Base-by-base conservation (phyloP, 2,113 vertebrate species). In the Romanogobio albipinnatus region DNA sequence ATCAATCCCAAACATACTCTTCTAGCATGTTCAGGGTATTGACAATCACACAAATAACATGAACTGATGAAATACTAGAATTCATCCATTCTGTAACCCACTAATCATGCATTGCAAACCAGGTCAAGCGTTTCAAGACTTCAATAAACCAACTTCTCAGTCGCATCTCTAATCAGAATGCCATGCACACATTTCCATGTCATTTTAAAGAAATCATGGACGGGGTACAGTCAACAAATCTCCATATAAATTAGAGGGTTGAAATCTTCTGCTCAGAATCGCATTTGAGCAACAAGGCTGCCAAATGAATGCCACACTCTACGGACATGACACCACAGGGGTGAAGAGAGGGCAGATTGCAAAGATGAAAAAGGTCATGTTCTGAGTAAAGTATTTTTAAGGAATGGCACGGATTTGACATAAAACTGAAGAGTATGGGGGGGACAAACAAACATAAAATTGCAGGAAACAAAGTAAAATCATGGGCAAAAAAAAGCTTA, bases 321-420 rank as follows among this genome's bases (percentile, higher is more conserved):
- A 68, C 36, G 26, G 49, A 36, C 29, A 56, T 56, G 47, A 70
- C 66, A 70, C 66, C 36, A 9, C 6, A 24, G 33, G 39, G 9
- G n/a, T 17, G 22, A 51, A 24, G 24, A 66, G 36, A 53, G 49
- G 75, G 53, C 26, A 11, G 29, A 75, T 17, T 62, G 11, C 10
- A 43, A n/a, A 45, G 26, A 62, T 64, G 36, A 39, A 70, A 39
- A 22, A 33, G 26, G 7, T 61, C 13, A 26, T 10, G 56, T 17
- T 61, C 66, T 0, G 47, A 36, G 33, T 13, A 7, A 82, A 81
- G 61, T 85, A 58, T 66, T 53, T 49, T 71, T 62, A 82, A 78
- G 77, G 77, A 88, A 88, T 86, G 87, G 82, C 59, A 80, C 71
- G 62, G 77, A 88, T 86, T 71, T 70, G 2, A 81, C 70, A 83